These are phyloP conservation scores for Chelmon rostratus DNA, from an alignment of 2,797 vertebrate species.

Conservation along the genomic window DNA sequence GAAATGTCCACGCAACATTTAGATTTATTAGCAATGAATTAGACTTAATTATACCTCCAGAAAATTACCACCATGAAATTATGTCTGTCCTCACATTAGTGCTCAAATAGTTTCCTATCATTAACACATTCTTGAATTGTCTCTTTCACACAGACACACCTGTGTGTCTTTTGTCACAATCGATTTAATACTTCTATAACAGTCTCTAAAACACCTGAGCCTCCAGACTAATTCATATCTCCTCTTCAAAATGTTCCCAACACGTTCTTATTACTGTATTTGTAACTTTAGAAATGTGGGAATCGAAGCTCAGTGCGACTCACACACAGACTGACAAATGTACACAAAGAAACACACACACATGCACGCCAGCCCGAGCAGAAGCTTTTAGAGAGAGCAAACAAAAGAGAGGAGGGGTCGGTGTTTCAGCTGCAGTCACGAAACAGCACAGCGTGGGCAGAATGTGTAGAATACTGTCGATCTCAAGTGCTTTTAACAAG, in stretches of 20 bases:
- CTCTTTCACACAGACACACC: not conserved
- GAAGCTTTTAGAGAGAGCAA: constrained; percentile 16
- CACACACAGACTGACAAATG: constrained; percentile 19
- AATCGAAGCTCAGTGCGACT: constrained; percentile 19
- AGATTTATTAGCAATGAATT: not conserved
- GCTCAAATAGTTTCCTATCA: constrained; percentile 25
- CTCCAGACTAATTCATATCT: constrained; percentile 18
- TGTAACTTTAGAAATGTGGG: constrained; percentile 68
- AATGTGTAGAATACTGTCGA: constrained; percentile 33
- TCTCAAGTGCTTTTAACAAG: constrained; percentile 4
- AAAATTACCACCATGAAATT: not conserved
- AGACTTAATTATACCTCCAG: not conserved
- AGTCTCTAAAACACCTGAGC: not conserved
- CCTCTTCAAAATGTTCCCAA: constrained; percentile 18
- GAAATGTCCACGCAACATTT: too few species aligned
- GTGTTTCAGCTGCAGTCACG: constrained; percentile 54
- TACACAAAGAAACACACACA: constrained; percentile 22
- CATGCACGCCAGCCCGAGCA: not conserved
- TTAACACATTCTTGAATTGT: constrained; percentile 2
- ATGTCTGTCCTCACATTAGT: not conserved
- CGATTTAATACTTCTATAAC: not conserved
- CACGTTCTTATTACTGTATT: constrained; percentile 16
- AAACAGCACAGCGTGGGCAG: constrained; percentile 49
- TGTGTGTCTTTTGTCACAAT: not conserved
- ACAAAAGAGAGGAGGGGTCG: constrained; percentile 55